Evolutionary conservation across 2,113 vertebrate species (phyloP).

Genomic region (Aegotheles bennettii): DNA sequence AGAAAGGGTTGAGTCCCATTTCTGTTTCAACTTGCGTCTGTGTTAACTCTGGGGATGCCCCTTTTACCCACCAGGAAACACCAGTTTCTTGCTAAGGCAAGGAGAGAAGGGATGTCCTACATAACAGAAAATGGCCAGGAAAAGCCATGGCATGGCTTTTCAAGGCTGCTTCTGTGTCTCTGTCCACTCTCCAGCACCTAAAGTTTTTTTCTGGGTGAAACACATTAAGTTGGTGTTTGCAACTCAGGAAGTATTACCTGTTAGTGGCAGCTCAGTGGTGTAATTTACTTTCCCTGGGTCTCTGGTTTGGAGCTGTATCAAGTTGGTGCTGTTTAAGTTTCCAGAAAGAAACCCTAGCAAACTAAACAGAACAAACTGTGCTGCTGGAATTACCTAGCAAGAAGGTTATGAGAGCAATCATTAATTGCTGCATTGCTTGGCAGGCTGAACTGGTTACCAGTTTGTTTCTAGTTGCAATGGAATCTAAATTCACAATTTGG

Average conservation of each 20-base stretch:
- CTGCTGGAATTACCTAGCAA: neutral
- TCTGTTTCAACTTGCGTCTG: neutral
- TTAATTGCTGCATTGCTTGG: neutral
- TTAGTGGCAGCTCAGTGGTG: neutral
- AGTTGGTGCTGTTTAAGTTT: neutral
- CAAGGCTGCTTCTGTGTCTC: neutral
- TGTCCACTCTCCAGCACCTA: neutral
- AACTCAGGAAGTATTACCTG: neutral
- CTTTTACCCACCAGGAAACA: neutral
- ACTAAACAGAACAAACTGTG: neutral
- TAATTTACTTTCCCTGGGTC: neutral
- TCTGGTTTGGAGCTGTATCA: neutral
- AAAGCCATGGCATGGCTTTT: neutral
- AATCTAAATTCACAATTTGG: neutral
- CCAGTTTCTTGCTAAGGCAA: neutral
- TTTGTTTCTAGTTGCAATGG: slow-evolving; percentile 2
- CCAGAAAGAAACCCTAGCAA: neutral
- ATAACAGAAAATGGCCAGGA: neutral
- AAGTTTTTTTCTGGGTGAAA: neutral
- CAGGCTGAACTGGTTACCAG: slow-evolving; percentile 35
- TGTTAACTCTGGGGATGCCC: neutral
- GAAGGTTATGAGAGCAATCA: neutral
- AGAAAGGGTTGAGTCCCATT: neutral
- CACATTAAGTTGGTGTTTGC: neutral
- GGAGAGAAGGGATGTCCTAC: neutral